phyloP scores from a whole-genome alignment of 1,140 invertebrate species.

The silkworm (Bombyx mori) region DNA sequence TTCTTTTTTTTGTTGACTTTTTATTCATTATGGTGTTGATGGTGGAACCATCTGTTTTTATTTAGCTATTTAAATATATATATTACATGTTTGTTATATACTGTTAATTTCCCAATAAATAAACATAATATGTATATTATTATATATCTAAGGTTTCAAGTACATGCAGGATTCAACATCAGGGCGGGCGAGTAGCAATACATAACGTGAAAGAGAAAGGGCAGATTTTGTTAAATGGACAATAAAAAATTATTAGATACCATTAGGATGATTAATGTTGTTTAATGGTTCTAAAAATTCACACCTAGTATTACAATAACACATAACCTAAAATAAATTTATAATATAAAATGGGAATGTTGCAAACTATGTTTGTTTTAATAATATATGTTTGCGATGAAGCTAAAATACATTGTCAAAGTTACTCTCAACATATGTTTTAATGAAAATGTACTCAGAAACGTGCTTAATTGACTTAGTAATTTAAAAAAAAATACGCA shows the following conservation, averaged over 20 bases:
- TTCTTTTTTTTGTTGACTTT: no score
- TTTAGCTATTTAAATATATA: background rate
- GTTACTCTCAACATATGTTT: no score
- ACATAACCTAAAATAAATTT: no score
- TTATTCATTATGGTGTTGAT: no score
- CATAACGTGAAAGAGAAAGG: conserved; percentile 39
- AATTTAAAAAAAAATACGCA: conserved; percentile 16
- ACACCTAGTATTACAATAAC: no score
- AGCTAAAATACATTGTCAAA: no score
- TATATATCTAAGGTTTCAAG: conserved; percentile 43
- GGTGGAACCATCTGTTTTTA: background rate
- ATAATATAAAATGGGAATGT: no score
- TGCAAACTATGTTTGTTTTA: no score
- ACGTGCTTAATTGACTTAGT: conserved; percentile 21
- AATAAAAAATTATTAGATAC: no score
- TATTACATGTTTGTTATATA: background rate
- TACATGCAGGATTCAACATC: conserved; percentile 56
- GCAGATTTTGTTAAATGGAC: conserved; percentile 6
- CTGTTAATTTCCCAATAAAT: background rate
- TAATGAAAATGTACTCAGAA: conserved; percentile 5
- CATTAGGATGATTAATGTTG: no score
- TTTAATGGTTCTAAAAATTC: no score
- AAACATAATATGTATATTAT: background rate
- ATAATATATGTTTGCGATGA: no score
- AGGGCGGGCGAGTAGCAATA: conserved; percentile 40